Percentiles rank a stretch among this genome's conserved stretches.
Evolutionary conservation across 2,888 invertebrate genomes (phyloP).

Genomic region (Erebia aethiops): DNA sequence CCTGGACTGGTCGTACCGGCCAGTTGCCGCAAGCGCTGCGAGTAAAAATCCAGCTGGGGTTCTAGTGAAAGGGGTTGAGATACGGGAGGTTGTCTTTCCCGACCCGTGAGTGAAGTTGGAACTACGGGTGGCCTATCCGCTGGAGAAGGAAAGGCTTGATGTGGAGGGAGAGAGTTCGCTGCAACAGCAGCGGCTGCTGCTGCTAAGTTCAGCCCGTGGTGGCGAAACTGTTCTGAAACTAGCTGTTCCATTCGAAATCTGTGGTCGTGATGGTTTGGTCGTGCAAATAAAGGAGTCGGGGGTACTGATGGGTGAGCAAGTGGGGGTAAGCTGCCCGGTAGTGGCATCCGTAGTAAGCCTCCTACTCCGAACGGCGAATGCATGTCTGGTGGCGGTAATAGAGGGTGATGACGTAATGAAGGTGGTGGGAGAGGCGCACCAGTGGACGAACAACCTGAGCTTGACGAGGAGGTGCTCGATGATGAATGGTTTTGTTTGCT

Average conservation of each 20-base stretch:
- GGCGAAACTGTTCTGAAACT: constrained; percentile 91
- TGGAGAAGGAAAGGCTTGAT: constrained; percentile 84
- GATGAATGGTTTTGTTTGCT: constrained; percentile 82
- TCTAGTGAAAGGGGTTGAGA: constrained; percentile 89
- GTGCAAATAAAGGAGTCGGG: constrained; percentile 88
- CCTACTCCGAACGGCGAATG: constrained; percentile 90
- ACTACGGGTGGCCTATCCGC: constrained; percentile 82
- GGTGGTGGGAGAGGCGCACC: constrained; percentile 84
- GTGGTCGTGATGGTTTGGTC: constrained; percentile 90
- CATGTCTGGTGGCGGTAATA: constrained; percentile 88
- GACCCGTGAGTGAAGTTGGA: constrained; percentile 78
- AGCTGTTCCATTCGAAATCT: constrained; percentile 92
- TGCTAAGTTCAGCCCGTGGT: constrained; percentile 89
- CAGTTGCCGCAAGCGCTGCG: constrained; percentile 99
- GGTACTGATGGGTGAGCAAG: constrained; percentile 87
- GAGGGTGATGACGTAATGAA: constrained; percentile 85
- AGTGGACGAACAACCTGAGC: constrained; percentile 80
- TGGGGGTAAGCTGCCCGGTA: constrained; percentile 85
- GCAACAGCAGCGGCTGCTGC: constrained; percentile 89
- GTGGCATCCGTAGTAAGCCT: constrained; percentile 88
- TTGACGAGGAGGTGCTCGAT: constrained; percentile 82
- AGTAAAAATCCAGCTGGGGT: constrained; percentile 99
- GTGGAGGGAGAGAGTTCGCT: constrained; percentile 84
- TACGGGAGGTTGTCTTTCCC: constrained; percentile 76
- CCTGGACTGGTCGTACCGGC: constrained; percentile 97